These are phyloP conservation scores for pig (Sus scrofa) DNA, from an alignment of 2,113 vertebrate species.

Conservation along the genomic window DNA sequence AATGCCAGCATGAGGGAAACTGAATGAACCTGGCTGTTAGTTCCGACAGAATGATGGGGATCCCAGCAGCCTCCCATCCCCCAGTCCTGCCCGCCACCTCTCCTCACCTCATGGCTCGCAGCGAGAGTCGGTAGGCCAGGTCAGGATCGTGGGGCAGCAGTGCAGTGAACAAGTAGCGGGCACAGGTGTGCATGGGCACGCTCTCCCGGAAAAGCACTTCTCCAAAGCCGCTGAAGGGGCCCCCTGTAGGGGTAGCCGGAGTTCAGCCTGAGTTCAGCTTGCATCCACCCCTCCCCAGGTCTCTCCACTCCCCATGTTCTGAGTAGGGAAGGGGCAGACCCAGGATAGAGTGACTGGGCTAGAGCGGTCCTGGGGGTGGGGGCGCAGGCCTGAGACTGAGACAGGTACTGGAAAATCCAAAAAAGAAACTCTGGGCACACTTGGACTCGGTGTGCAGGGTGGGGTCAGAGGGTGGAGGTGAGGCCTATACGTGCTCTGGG, in stretches of 20 bases:
- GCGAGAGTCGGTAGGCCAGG: slow-evolving; percentile 85
- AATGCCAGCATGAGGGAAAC: not conserved
- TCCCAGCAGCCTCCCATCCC: not conserved
- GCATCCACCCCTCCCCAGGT: not conserved
- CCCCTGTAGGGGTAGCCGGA: slow-evolving; percentile 74
- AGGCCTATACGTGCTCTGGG: not conserved
- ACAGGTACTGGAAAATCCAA: not conserved
- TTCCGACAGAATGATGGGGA: not conserved
- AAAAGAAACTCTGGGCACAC: not conserved
- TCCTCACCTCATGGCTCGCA: slow-evolving; percentile 86
- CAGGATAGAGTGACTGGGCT: not conserved
- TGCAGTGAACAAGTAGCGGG: slow-evolving; percentile 85
- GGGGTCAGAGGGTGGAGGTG: not conserved
- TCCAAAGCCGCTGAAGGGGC: slow-evolving; percentile 87
- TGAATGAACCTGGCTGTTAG: not conserved
- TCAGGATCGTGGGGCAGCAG: slow-evolving; percentile 86
- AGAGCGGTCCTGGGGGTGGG: not conserved
- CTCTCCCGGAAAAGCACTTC: slow-evolving; percentile 87
- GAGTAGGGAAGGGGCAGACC: too few relatives aligned
- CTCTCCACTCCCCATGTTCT: not conserved
- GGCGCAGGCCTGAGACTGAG: not conserved
- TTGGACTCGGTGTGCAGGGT: not conserved
- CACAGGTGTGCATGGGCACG: slow-evolving; percentile 88
- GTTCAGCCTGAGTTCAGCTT: not conserved
- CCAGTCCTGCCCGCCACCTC: not conserved